Conservation (phyloP, 2,888 invertebrate species). For the Lottia scabra region DNA sequence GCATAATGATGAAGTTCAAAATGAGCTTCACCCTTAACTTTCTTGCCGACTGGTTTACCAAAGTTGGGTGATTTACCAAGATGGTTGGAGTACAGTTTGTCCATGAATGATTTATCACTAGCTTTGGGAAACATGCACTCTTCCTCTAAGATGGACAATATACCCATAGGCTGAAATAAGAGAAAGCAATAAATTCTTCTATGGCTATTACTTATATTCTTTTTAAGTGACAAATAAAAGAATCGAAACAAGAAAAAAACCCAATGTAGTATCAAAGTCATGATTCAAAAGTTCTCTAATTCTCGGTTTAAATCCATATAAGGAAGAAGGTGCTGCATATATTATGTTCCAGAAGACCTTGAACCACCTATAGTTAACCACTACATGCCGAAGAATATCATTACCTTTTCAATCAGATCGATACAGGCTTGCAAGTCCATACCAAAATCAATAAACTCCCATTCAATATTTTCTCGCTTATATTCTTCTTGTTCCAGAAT, state of each 20-base stretch:
- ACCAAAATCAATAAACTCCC: slow-evolving; percentile 97
- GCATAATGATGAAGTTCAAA: slow-evolving; percentile 99
- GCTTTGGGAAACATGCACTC: slow-evolving; percentile 99
- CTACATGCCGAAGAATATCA: background rate
- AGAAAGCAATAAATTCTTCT: too few species aligned
- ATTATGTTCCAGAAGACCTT: too few species aligned
- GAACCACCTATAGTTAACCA: too few species aligned
- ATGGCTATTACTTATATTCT: too few species aligned
- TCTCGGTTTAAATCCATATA: too few species aligned
- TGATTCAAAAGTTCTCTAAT: too few species aligned
- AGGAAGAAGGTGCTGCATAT: too few species aligned
- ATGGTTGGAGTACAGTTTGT: slow-evolving; percentile 98
- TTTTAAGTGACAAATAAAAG: too few species aligned
- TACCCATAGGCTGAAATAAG: slow-evolving; percentile 92
- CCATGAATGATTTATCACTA: slow-evolving; percentile 96
- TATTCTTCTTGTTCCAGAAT: slow-evolving; percentile 97
- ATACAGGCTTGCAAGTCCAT: slow-evolving; percentile 96
- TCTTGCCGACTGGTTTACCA: slow-evolving; percentile 79
- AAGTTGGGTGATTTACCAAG: slow-evolving; percentile 82
- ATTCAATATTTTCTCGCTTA: slow-evolving; percentile 91
- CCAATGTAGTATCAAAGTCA: too few species aligned
- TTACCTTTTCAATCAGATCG: slow-evolving; percentile 76
- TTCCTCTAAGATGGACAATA: slow-evolving; percentile 99
- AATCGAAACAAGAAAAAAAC: too few species aligned
- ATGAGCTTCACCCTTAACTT: slow-evolving; percentile 92